Base-by-base conservation (phyloP, 2,888 invertebrate genomes). In the Nomada lathburiana region DNA sequence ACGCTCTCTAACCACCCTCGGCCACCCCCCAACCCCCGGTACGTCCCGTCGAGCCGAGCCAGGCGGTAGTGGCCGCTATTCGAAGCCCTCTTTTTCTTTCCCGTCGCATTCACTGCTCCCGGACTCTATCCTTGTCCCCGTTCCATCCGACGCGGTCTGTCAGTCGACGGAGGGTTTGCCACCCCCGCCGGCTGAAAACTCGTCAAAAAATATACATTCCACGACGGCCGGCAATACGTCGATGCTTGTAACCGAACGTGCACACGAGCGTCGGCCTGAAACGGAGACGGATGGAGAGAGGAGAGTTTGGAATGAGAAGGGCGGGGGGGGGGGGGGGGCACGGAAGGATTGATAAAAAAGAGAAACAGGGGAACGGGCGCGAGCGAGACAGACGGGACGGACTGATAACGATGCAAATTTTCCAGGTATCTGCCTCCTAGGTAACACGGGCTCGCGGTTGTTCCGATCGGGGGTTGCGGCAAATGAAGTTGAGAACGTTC, bases 191-290 rank as follows among this genome's bases (percentile, higher is more conserved):
- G 83, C 73, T 83, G 84, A 86, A 88, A 86, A 84, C 86, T 89
- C 89, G 88, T 88, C 86, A 88, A 89, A 88, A 88, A 88, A 88
- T 86, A 87, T 88, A 88, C 83, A 86, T 85, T 82, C 88, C 71
- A 68, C 81, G 83, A 82, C 75, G 74, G 85, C 71, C 29, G 67
- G 76, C 85, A 67, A 86, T 88, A 81, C 77, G 76, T 83, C 87
- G 80, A 87, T 85, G 83, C 72, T 70, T 82, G 75, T 75, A 65
- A 60, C 70, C 60, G 62, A 71, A 74, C 76, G 47, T 65, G 81
- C 70, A 60, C 16, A 18, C 64, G 64, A 65, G 73, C 69, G 59
- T 52, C n/a, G 59, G 10, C 55, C 13, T 55, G 23, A 55, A 79
- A 55, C 57, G 44, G 69, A 70, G 60, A 55, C 50, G 50, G 52